These are phyloP conservation scores for Hyles euphorbiae DNA, from an alignment of 1,140 invertebrate species.

Conservation along the genomic window DNA sequence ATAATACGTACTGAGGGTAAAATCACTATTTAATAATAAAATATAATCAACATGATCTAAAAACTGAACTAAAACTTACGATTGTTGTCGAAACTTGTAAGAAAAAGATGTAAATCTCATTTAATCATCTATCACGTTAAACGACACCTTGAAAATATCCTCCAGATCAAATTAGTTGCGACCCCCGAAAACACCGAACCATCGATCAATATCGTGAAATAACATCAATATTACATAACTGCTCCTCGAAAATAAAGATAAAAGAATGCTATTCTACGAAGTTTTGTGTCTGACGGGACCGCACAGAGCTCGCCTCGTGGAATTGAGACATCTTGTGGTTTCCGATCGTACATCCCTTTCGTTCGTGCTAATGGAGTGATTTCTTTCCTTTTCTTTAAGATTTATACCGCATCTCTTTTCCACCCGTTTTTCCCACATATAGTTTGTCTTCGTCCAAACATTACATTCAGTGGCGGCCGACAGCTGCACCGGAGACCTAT, in stretches of 20 bases:
- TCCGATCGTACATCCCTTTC: constrained; percentile 66
- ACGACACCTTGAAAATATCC: no score
- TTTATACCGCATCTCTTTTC: constrained; percentile 57
- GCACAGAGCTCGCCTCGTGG: constrained; percentile 66
- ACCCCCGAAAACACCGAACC: no score
- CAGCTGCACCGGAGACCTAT: constrained; percentile 69
- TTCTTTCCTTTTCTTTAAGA: constrained; percentile 60
- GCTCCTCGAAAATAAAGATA: constrained; percentile 38
- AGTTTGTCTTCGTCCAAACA: constrained; percentile 69
- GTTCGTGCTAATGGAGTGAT: constrained; percentile 29
- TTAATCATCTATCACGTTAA: no score
- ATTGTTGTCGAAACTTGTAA: no score
- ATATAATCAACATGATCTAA: no score
- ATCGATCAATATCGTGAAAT: constrained; percentile 6
- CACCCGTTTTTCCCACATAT: constrained; percentile 54
- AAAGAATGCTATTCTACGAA: constrained; percentile 60
- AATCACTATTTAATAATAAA: no score
- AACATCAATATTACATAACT: constrained; percentile 31
- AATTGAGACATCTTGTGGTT: constrained; percentile 76
- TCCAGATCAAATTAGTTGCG: no score
- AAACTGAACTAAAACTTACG: no score
- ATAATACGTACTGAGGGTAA: no score
- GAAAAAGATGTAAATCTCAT: no score
- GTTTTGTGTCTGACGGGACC: constrained; percentile 65
- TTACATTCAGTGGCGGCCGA: constrained; percentile 54